A percentile compares a stretch with the other conserved stretches of the same genome.
Conservation (phyloP, 2,888 invertebrate species). For the Diarsia dahlii region DNA sequence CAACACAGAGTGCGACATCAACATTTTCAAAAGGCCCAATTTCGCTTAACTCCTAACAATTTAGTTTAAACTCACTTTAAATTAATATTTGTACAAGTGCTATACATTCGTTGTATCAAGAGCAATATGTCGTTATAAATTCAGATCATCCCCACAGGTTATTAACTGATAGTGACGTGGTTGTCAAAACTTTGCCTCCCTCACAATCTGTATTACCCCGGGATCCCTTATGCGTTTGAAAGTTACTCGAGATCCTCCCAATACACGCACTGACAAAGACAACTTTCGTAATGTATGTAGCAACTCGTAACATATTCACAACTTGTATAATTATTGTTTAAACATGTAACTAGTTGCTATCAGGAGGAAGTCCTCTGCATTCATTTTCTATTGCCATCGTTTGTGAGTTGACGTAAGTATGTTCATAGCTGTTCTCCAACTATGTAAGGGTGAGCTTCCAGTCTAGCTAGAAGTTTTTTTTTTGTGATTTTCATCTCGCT, state of each 20-base stretch:
- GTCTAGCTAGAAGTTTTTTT: no score
- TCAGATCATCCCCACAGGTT: constrained; percentile 81
- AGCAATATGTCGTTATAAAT: constrained; percentile 77
- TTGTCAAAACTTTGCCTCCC: constrained; percentile 84
- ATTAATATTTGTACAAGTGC: constrained; percentile 64
- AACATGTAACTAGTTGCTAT: constrained; percentile 54
- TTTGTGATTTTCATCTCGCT: no score
- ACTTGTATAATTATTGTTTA: constrained; percentile 60
- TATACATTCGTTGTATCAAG: constrained; percentile 56
- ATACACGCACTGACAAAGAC: constrained; percentile 77
- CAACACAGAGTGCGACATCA: neutral
- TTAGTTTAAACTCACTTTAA: constrained; percentile 59
- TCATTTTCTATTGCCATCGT: constrained; percentile 14
- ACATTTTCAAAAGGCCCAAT: constrained; percentile 22
- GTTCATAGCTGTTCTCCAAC: neutral
- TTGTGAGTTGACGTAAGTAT: neutral
- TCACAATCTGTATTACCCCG: constrained; percentile 79
- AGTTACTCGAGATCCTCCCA: constrained; percentile 74
- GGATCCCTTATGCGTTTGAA: constrained; percentile 86
- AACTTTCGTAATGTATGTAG: constrained; percentile 73
- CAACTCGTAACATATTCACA: constrained; percentile 59
- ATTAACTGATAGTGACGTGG: constrained; percentile 88
- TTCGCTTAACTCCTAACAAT: constrained; percentile 48
- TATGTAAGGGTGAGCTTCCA: neutral
- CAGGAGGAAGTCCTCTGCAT: constrained; percentile 22